A percentile compares a stretch with the other conserved stretches of the same genome.
Conservation (phyloP, 2,797 vertebrate species). For the Leptoclinus maculatus region DNA sequence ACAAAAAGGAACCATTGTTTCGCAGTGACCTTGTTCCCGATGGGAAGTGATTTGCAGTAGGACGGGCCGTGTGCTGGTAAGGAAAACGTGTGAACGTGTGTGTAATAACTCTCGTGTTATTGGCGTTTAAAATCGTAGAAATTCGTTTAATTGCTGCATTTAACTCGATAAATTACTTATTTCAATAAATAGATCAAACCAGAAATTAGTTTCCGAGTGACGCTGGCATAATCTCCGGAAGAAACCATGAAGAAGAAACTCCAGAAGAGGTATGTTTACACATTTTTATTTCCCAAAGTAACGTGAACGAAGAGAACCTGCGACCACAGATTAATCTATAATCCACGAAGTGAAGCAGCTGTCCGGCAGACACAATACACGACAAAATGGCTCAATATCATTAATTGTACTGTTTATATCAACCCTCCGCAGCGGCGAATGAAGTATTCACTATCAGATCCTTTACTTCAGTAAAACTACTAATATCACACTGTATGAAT, state of each 20-base stretch:
- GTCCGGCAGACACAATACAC: neutral
- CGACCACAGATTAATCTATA: accelerated
- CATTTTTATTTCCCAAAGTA: neutral
- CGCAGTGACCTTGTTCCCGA: neutral
- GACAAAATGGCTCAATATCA: no score
- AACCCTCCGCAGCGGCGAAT: neutral
- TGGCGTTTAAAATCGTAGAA: neutral
- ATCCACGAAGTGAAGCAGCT: neutral
- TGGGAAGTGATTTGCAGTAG: conserved; percentile 30
- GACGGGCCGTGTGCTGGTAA: neutral
- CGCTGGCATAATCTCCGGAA: accelerated
- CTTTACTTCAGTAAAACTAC: neutral
- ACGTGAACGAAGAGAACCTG: neutral
- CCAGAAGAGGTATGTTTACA: conserved; percentile 73
- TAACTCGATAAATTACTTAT: accelerated
- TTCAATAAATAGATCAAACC: accelerated
- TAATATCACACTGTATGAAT: neutral
- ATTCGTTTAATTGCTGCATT: neutral
- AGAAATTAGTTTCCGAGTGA: neutral
- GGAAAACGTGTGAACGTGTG: conserved; percentile 45
- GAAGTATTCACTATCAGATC: no score
- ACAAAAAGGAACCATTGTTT: conserved; percentile 32
- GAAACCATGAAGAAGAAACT: conserved; percentile 73
- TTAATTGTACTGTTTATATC: neutral
- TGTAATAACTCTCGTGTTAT: neutral